Base-by-base conservation (phyloP, 1,140 invertebrate genomes). In the Drosophila mojavensis region DNA sequence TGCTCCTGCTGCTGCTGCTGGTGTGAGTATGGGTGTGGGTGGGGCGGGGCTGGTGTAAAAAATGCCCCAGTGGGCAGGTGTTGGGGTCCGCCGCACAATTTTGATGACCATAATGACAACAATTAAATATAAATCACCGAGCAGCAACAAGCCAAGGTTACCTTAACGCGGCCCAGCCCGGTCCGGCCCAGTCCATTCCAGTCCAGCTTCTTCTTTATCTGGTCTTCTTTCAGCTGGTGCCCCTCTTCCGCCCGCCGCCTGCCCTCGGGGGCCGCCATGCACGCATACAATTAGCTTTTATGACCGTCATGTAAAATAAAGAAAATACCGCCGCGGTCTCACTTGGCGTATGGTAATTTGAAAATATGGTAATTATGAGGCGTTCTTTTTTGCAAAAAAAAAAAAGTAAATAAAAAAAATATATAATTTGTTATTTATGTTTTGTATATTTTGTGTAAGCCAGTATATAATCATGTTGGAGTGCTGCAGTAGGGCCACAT, bases 231-330 rank as follows among this genome's bases (percentile, higher is more conserved):
- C 4, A 20, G 30, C 20, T 28, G 15, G 11, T 9, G 3, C 30
- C 43, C 43, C 15, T 13, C 43, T 6, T 17, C 6, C 15, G 5
- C 15, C 24, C 39, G 20, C 9, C 17, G 48, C 48, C 74, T 5
- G 6, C 11, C 24, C 53, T 1, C 28, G n/a, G 17, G 41, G 28
- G 10, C 43, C 20, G 26, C 24, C 64, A 76, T 72, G 66, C 80
- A 89, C 80, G 81, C 84, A 84, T 89, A 83, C 84, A 89, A 89
- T 89, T 89, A 89, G 84, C 84, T 89, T 89, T 89, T 84, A 89
- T 90, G 85, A 69, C 84, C 77, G 67, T 39, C 43, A 70, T 83
- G 75, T 75, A 48, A 39, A 39, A 39, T 39, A 30, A 62, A 64
- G 75, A 48, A 79, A 70, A 79, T 65, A 63, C 58, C 63, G 79